Percentiles rank a stretch among this genome's conserved stretches.
Conservation (phyloP, 2,888 invertebrate species). For the Copidosoma aretas region DNA sequence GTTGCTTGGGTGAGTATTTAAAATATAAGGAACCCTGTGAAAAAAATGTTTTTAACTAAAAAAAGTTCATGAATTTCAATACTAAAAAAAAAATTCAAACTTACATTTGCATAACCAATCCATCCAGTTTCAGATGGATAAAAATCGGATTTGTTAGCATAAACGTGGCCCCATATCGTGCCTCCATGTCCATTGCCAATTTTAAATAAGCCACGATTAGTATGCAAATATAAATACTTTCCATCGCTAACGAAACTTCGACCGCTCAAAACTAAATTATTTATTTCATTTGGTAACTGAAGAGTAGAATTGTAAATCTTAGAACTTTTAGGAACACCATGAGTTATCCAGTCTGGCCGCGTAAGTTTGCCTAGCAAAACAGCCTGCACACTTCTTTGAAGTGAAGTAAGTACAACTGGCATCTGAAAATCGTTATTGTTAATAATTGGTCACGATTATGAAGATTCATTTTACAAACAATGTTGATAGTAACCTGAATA, state of each 20-base stretch:
- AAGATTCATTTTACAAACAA: neutral
- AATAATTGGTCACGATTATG: conserved; percentile 18
- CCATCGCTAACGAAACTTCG: conserved; percentile 87
- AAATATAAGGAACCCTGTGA: conserved; percentile 82
- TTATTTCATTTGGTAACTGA: conserved; percentile 64
- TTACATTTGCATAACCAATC: conserved; percentile 85
- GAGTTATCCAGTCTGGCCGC: conserved; percentile 87
- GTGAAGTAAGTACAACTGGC: conserved; percentile 82
- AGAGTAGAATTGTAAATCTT: conserved; percentile 74
- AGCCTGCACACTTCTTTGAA: conserved; percentile 89
- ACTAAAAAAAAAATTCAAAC: conserved; percentile 47
- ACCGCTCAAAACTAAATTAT: conserved; percentile 62
- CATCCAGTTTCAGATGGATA: conserved; percentile 81
- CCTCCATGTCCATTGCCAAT: conserved; percentile 95
- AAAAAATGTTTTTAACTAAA: no score
- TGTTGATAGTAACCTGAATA: conserved; percentile 69
- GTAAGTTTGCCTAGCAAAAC: conserved; percentile 83
- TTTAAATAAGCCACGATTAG: conserved; percentile 85
- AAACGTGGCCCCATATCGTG: conserved; percentile 89
- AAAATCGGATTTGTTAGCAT: conserved; percentile 84
- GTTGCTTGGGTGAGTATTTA: conserved; percentile 66
- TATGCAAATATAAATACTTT: conserved; percentile 85
- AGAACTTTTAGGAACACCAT: conserved; percentile 83
- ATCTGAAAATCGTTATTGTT: conserved; percentile 66
- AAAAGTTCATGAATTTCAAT: neutral